Conservation (phyloP, 2,888 invertebrate species). For the Incurvaria masculella region DNA sequence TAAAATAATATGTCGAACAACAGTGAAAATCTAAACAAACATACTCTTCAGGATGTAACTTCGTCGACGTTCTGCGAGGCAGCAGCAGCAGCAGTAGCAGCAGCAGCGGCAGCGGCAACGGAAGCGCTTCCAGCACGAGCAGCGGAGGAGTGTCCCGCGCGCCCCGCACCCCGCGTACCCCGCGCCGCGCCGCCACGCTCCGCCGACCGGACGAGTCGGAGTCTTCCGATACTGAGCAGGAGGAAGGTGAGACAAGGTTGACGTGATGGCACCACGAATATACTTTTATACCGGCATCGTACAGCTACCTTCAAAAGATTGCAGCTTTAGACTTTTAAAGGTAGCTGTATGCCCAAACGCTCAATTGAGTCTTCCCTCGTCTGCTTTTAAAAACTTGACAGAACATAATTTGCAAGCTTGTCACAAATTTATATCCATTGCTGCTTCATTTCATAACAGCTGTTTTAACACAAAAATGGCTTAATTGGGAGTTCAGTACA, state of each 20-base stretch:
- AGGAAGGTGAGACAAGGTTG: slow-evolving; percentile 33
- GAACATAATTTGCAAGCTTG: not conserved
- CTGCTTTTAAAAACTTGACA: not conserved
- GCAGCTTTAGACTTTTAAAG: too few relatives aligned
- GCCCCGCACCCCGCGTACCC: slow-evolving; percentile 22
- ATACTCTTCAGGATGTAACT: not conserved
- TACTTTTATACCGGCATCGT: not conserved
- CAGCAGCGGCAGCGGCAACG: slow-evolving; percentile 26
- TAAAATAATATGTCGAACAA: not conserved
- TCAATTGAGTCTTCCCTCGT: too few relatives aligned
- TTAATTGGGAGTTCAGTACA: too few relatives aligned
- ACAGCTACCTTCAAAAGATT: not conserved
- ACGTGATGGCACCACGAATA: not conserved
- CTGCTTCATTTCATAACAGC: not conserved
- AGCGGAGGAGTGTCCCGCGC: slow-evolving; percentile 22
- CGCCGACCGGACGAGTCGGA: slow-evolving; percentile 29
- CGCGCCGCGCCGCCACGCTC: slow-evolving; percentile 37
- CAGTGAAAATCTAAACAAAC: too few relatives aligned
- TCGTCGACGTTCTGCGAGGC: slow-evolving; percentile 14
- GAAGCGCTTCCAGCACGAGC: slow-evolving; percentile 9
- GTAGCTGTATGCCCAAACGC: too few relatives aligned
- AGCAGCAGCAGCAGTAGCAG: slow-evolving; percentile 33
- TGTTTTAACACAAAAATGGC: too few relatives aligned
- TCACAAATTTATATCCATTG: not conserved
- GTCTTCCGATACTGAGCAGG: slow-evolving; percentile 59